Base-by-base conservation (phyloP, 2,113 vertebrate genomes). In the Leptobrachium leishanense region DNA sequence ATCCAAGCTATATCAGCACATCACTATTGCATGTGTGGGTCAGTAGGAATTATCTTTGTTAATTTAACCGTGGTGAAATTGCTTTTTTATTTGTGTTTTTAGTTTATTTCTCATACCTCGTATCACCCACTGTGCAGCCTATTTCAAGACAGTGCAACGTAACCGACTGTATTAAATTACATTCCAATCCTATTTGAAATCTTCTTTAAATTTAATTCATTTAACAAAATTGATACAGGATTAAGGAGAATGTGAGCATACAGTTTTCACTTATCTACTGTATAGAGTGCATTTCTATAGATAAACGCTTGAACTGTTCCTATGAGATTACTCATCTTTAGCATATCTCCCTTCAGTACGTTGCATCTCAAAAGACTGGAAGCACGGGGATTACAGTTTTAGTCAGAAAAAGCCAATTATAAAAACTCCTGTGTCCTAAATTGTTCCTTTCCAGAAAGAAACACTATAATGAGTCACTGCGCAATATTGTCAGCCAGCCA, bases 331-430 rank as follows among this genome's bases (percentile, higher is more conserved):
- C 41, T 73, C 20, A 6, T 55, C 46, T 13, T 43, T 43, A 12
- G 41, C 12, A 68, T 11, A 41, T 4, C 13, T 2, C 40, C 6
- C n/a, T 44, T 46, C 20, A 40, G 10, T 40, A 44, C 46, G 5
- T 11, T 5, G 43, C 7, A 63, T 39, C 57, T 63, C 5, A 50
- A 46, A 46, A 50, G 68, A 53, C 55, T 72, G 57, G 53, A 62
- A 62, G 41, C 42, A 20, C 13, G 44, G 15, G 20, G 41, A 63
- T 74, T 44, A 62, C 63, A 62, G n/a, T 74, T 39, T 31, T 74
- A 74, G 11, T 64, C 43, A 2, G 72, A 57, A 57, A 31, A 72
- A 57, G 39, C 53, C 50, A 72, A 72, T 72, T 72, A 72, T 53
- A 72, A 72, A 72, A 55, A 41, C 6, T 64, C 62, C n/a, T 3